Evolutionary conservation across 2,113 vertebrate genomes (phyloP).

Genomic region (Meriones unguiculatus): DNA sequence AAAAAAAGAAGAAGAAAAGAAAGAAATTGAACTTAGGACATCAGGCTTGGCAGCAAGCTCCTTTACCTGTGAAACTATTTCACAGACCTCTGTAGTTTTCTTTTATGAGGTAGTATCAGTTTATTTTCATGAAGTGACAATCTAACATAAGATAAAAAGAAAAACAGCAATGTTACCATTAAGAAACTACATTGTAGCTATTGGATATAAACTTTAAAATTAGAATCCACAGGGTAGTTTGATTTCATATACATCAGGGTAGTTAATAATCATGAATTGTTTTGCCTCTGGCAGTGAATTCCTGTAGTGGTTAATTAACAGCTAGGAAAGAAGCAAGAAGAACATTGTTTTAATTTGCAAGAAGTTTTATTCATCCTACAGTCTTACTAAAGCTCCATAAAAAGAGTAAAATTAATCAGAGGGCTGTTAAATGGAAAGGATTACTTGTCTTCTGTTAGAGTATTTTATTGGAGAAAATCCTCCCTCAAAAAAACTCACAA

Average conservation of each 20-base stretch:
- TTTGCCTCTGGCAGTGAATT: constrained; percentile 23
- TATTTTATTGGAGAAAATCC: constrained; percentile 25
- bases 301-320: constrained; percentile 8
- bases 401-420: constrained; percentile 34
- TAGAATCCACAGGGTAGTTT: background rate
- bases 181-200: constrained; percentile 30
- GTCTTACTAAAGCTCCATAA: background rate
- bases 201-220: constrained; percentile 45
- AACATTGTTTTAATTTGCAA: constrained; percentile 61
- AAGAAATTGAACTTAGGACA: background rate
- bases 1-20: no score
- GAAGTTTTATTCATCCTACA: background rate
- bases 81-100: background rate
- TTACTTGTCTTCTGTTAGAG: background rate
- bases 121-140: constrained; percentile 33
- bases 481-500: background rate
- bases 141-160: background rate
- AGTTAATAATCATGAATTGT: constrained; percentile 49
- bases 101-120: background rate
- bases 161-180: constrained; percentile 1
- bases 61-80: background rate
- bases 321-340: constrained; percentile 22
- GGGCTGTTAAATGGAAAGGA: constrained; percentile 25
- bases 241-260: background rate
- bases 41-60: background rate